Evolutionary conservation across 1,140 invertebrate species (phyloP).

Genomic region (Zaprionus inermis): DNA sequence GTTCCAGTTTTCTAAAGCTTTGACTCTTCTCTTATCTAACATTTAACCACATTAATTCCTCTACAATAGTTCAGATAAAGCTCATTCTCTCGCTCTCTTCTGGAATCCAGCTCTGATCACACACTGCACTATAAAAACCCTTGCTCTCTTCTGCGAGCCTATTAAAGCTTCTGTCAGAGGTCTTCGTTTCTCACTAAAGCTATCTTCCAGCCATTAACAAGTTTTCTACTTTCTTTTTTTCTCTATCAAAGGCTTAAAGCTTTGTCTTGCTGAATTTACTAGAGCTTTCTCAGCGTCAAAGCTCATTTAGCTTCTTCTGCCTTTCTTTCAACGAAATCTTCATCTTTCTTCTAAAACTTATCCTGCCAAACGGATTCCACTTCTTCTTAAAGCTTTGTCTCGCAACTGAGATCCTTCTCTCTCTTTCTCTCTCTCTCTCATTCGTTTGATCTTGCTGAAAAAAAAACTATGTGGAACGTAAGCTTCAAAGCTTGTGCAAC

Average conservation of each 20-base stretch:
- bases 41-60: not conserved
- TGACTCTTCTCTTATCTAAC: not conserved
- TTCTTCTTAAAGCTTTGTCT: not conserved
- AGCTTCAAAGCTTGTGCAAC: not conserved
- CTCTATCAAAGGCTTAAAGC: not conserved
- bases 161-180: not conserved
- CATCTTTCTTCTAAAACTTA: too few species aligned
- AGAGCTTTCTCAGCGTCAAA: not conserved
- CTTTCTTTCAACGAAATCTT: too few species aligned
- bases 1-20: not conserved
- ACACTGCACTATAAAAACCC: not conserved
- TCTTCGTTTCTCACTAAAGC: not conserved
- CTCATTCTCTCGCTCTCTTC: not conserved
- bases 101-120: not conserved
- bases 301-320: not conserved
- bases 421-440: not conserved
- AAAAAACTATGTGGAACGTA: not conserved
- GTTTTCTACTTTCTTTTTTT: not conserved
- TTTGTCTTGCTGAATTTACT: not conserved
- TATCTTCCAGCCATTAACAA: not conserved
- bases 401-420: too few species aligned
- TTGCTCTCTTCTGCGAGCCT: not conserved
- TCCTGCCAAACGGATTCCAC: too few species aligned
- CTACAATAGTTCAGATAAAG: not conserved
- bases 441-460: too few species aligned